phyloP scores from a whole-genome alignment of 1,140 invertebrate species.

The Grapholita molesta region DNA sequence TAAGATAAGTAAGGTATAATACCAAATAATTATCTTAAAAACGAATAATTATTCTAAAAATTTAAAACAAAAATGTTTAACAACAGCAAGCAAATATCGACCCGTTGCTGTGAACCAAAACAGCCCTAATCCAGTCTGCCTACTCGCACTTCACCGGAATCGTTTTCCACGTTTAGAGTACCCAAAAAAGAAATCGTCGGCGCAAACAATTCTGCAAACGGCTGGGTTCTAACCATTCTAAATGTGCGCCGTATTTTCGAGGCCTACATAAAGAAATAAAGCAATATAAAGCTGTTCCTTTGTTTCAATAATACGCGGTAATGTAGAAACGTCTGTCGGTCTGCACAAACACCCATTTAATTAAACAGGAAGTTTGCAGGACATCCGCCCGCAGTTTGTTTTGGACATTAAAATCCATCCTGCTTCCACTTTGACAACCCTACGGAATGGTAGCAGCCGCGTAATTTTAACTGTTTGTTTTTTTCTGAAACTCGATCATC shows the following conservation, averaged over 20 bases:
- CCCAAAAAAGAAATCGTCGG: background rate
- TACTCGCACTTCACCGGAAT: background rate
- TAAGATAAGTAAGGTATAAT: no score
- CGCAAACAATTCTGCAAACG: background rate
- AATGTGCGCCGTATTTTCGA: background rate
- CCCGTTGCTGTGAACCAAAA: background rate
- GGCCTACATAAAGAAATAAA: conserved; percentile 19
- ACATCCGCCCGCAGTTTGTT: conserved; percentile 40
- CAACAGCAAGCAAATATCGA: no score
- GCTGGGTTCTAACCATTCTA: background rate
- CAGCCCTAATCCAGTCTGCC: background rate
- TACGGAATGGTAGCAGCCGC: conserved; percentile 38
- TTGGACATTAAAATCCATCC: conserved; percentile 45
- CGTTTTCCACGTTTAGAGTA: background rate
- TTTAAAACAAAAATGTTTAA: no score
- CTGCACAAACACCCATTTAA: conserved; percentile 50
- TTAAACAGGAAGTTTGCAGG: conserved; percentile 57
- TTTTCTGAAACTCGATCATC: background rate
- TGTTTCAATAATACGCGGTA: conserved; percentile 29
- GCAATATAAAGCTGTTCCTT: conserved; percentile 27
- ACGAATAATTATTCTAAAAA: no score
- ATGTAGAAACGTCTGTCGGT: conserved; percentile 36
- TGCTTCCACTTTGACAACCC: conserved; percentile 30
- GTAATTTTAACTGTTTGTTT: conserved; percentile 32
- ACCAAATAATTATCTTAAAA: no score